These are phyloP conservation scores for Penaeus japonicus DNA, from an alignment of 1,140 invertebrate genomes.

Conservation along the genomic window DNA sequence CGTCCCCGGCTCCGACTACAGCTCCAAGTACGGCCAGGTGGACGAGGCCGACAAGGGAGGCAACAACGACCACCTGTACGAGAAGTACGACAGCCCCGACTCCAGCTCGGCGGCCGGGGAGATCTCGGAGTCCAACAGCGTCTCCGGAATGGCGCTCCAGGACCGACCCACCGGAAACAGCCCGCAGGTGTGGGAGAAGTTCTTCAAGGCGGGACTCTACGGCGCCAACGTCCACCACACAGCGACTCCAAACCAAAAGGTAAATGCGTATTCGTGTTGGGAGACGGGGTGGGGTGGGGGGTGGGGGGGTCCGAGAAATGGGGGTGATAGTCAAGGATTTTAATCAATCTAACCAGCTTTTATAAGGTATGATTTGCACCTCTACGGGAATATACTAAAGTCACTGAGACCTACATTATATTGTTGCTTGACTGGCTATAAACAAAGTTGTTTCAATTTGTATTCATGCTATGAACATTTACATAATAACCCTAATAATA, in stretches of 20 bases:
- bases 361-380: too few relatives aligned
- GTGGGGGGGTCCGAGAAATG: too few relatives aligned
- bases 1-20: constrained; percentile 23
- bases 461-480: too few relatives aligned
- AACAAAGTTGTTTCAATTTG: too few relatives aligned
- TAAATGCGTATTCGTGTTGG: neutral
- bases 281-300: too few relatives aligned
- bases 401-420: too few relatives aligned
- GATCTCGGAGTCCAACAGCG: constrained; percentile 14
- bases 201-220: constrained; percentile 45
- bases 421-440: too few relatives aligned
- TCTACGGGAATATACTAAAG: too few relatives aligned
- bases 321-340: too few relatives aligned
- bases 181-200: constrained; percentile 32
- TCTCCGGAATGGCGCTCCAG: constrained; percentile 51
- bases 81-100: constrained; percentile 48
- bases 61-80: neutral
- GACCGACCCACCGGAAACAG: constrained; percentile 1
- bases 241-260: neutral
- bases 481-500: too few relatives aligned
- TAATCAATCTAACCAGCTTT: too few relatives aligned
- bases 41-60: neutral
- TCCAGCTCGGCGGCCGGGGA: neutral
- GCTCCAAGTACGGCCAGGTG: constrained; percentile 9
- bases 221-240: constrained; percentile 14